A percentile compares a stretch with the other conserved stretches of the same genome.
phyloP scores from a whole-genome alignment of 1,140 invertebrate species.

The Cryptotermes secundus region DNA sequence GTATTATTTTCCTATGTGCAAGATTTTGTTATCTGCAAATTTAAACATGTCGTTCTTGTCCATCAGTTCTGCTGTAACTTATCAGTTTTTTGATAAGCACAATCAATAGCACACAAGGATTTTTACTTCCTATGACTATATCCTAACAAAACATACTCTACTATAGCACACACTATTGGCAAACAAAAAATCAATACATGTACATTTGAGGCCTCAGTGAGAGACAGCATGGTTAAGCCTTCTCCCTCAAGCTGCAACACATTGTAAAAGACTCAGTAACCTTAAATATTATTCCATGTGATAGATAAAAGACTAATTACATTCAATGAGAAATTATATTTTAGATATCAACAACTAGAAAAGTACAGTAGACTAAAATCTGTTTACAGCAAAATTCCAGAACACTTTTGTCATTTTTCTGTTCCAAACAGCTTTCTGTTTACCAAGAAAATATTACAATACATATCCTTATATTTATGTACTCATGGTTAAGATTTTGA shows the following conservation, averaged over 20 bases:
- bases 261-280: neutral
- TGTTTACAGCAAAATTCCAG: no score
- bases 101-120: constrained; percentile 5
- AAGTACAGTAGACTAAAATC: no score
- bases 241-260: neutral
- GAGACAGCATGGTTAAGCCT: neutral
- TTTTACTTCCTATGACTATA: neutral
- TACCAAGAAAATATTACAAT: no score
- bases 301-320: no score
- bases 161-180: neutral
- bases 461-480: no score
- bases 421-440: no score
- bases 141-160: neutral
- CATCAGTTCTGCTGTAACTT: neutral
- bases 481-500: no score
- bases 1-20: neutral
- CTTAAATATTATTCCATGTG: no score
- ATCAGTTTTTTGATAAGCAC: neutral
- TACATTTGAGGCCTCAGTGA: neutral
- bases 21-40: neutral
- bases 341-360: no score
- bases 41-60: neutral
- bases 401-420: no score
- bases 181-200: constrained; percentile 6
- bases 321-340: no score